Base-by-base conservation (phyloP, 2,113 vertebrate genomes). In the Gymnorhina tibicen region DNA sequence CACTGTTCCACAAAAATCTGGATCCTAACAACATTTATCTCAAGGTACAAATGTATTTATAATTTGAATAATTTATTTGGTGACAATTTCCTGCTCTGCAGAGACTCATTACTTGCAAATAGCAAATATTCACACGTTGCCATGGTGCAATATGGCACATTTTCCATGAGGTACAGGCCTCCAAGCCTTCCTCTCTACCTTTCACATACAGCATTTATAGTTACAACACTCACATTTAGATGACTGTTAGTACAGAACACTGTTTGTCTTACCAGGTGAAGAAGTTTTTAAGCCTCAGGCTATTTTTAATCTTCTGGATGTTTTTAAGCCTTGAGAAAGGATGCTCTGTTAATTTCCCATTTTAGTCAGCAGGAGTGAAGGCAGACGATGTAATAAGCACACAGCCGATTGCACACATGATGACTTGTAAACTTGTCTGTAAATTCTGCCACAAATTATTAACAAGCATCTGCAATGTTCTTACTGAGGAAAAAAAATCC, bases 251-350 rank as follows among this genome's bases (percentile, higher is more conserved):
- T 33, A 79, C 18, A 85, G 18, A 92, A 59, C 13, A 30, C 35
- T 53, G 5, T 63, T 93, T 68, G 39, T 30, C 66, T 94, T 76
- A 95, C 56, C 89, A 92, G 60, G 52, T 60, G 39, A 87, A 46
- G 83, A 55, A 23, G 16, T 49, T 96, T 92, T 85, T 52, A 72
- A 93, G 59, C 42, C 46, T 67, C 21, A 8, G 64, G 93, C 26
- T 95, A 94, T 91, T 72, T 95, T 89, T 93, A 85, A 92, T 92
- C 73, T 84, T 82, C 81, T 64, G 66, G 41, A 70, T 85, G 50
- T 52, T 97, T 93, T 86, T 55, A 90, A 88, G 15, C 37, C 75
- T 88, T 80, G 68, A 82, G 85, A 87, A 85, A 87, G 58, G 81
- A 87, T 74, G 47, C 50, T 93, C 52, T 79, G 66, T 27, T 87